These are phyloP conservation scores for Boulengerochromis microlepis DNA, from an alignment of 2,113 vertebrate species.

Conservation along the genomic window DNA sequence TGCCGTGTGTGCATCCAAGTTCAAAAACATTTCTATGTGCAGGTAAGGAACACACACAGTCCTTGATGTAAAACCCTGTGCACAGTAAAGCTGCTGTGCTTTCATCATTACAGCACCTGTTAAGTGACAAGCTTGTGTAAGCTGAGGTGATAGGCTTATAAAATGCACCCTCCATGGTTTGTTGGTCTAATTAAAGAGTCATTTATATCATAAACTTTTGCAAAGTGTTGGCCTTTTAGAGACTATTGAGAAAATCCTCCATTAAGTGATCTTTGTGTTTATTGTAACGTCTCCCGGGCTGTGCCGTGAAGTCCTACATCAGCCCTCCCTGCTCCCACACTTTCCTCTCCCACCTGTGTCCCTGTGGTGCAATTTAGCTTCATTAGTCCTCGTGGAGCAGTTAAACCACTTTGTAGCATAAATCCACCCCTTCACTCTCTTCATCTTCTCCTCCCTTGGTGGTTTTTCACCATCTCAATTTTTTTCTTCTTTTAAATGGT, in stretches of 20 bases:
- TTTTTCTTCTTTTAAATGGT: not conserved
- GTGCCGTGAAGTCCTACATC: not conserved
- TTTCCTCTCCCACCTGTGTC: not conserved
- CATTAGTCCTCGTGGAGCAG: not conserved
- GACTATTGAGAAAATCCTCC: not conserved
- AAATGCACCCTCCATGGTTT: not conserved
- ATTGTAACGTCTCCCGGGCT: not conserved
- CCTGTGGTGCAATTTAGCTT: not conserved
- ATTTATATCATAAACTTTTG: not conserved
- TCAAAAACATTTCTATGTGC: not conserved
- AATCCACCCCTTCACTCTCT: not conserved
- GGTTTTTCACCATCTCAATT: not conserved
- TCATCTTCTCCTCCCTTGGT: not conserved
- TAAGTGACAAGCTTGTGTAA: not conserved
- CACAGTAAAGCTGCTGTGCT: accelerated
- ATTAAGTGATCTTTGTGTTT: not conserved
- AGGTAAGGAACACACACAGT: accelerated
- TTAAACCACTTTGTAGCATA: not conserved
- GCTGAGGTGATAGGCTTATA: not conserved
- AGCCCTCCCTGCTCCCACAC: not conserved
- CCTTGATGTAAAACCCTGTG: not conserved
- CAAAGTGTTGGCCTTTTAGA: accelerated
- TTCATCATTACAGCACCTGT: not conserved
- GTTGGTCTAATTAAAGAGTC: not conserved
- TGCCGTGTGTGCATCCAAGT: not conserved